Conservation (phyloP, 2,888 invertebrate genomes). For the Cepaea hortensis region DNA sequence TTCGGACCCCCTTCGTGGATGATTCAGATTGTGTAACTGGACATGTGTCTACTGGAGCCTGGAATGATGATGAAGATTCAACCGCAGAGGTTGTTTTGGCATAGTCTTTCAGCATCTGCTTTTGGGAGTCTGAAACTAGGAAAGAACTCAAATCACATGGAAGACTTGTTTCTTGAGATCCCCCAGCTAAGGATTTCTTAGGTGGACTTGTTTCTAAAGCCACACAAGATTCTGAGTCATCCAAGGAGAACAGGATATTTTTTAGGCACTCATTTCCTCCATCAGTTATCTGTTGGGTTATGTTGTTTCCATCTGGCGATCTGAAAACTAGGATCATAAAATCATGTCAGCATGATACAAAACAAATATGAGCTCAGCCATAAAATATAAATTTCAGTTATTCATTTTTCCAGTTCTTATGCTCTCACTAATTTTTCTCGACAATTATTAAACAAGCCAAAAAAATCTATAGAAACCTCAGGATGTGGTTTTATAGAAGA, state of each 20-base stretch:
- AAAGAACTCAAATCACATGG: not conserved
- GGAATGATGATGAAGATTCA: not conserved
- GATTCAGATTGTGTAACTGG: not conserved
- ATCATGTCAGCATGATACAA: not conserved
- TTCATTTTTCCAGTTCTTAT: too few relatives aligned
- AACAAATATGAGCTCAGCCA: too few relatives aligned
- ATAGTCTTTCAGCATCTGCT: not conserved
- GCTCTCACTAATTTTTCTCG: too few relatives aligned
- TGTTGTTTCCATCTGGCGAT: not conserved
- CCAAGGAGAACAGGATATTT: not conserved
- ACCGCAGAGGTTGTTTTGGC: not conserved
- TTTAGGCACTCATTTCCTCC: not conserved
- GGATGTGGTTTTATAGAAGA: too few relatives aligned
- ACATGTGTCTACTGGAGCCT: not conserved
- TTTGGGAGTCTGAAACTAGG: not conserved
- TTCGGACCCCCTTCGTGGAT: not conserved
- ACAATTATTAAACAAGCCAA: too few relatives aligned
- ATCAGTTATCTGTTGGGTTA: not conserved
- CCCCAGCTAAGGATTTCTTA: not conserved
- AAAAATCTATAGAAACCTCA: too few relatives aligned
- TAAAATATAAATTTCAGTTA: too few relatives aligned
- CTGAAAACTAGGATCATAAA: conserved; percentile 15
- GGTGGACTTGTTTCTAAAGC: not conserved
- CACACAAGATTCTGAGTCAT: not conserved
- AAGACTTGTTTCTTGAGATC: not conserved